Evolutionary conservation across 2,888 invertebrate genomes (phyloP).

Genomic region (Conus canariensis): DNA sequence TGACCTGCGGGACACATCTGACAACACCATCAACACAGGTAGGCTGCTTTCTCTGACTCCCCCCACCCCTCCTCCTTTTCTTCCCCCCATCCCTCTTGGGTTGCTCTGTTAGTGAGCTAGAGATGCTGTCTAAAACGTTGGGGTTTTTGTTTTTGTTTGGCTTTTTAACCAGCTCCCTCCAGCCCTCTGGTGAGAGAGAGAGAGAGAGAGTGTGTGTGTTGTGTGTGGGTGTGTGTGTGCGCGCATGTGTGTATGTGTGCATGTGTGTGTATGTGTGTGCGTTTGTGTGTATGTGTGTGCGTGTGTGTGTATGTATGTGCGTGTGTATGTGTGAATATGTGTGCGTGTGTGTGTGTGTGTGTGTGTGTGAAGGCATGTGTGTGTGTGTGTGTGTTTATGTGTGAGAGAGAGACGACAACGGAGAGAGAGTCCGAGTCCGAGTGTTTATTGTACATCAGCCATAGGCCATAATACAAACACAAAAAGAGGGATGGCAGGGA

Average conservation of each 20-base stretch:
- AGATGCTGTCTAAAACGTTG: no score
- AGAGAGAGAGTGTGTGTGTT: not conserved
- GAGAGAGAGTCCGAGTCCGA: no score
- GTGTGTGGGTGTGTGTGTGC: not conserved
- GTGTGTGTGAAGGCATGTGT: not conserved
- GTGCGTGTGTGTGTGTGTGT: not conserved
- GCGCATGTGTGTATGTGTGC: not conserved
- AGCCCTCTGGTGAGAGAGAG: no score
- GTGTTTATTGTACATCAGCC: no score
- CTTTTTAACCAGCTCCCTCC: no score
- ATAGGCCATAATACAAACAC: no score
- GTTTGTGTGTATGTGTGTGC: not conserved
- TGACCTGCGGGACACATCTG: slow-evolving; percentile 77
- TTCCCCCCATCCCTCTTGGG: no score
- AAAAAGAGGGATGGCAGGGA: no score
- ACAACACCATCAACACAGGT: slow-evolving; percentile 8
- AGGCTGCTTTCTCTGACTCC: not conserved
- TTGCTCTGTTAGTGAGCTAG: no score
- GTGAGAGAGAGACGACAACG: no score
- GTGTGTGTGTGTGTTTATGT: not conserved
- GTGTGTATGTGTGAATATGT: not conserved
- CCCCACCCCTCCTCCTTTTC: no score
- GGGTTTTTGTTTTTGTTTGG: no score
- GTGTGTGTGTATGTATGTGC: not conserved
- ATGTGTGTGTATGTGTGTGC: not conserved